Conservation (phyloP, 2,113 vertebrate species). For the Platycercus adscitus region DNA sequence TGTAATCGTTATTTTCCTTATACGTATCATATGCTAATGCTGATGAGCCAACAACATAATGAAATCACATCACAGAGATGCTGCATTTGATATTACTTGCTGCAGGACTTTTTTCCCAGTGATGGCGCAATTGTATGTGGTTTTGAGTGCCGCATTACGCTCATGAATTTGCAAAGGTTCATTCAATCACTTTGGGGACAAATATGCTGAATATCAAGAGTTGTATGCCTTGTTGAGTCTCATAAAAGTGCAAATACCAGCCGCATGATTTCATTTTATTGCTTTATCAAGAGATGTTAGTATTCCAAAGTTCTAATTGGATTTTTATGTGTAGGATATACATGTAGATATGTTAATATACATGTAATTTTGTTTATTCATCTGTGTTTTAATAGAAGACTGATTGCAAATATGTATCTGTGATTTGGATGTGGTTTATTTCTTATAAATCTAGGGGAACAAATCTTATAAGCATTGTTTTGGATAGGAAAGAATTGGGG, state of each 20-base stretch:
- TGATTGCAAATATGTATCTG: background rate
- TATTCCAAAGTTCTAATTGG: background rate
- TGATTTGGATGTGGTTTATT: background rate
- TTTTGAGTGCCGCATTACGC: rapidly evolving
- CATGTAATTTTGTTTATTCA: background rate
- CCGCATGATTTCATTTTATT: background rate
- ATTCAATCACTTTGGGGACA: background rate
- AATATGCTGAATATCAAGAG: background rate
- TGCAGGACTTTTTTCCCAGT: background rate
- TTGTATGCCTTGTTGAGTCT: background rate
- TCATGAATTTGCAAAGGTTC: background rate
- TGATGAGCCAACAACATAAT: background rate
- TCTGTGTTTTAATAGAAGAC: background rate
- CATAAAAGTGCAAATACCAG: background rate
- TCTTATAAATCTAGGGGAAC: background rate
- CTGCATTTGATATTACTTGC: background rate
- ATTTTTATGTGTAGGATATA: background rate
- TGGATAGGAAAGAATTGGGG: background rate
- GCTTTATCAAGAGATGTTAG: background rate
- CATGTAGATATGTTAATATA: background rate
- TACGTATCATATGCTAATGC: background rate
- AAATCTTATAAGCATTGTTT: background rate
- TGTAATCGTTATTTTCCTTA: slow-evolving; percentile 7
- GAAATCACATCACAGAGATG: slow-evolving; percentile 1
- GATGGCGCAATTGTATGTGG: background rate